Evolutionary conservation across 1,140 invertebrate genomes (phyloP).

Genomic region (Drosophila pseudoananassae): DNA sequence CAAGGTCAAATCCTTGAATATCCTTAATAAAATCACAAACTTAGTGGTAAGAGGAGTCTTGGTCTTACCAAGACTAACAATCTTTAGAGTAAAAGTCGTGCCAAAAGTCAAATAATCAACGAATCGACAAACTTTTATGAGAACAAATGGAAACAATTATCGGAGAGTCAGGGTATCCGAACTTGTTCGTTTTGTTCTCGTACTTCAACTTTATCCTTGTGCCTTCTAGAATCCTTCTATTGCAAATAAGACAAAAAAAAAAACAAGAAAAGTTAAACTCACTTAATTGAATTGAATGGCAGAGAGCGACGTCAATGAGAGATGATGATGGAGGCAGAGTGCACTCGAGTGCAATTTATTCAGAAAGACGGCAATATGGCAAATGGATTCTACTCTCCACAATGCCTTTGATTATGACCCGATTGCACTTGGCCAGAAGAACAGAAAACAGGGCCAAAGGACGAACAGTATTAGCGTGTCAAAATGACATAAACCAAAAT

Average conservation of each 20-base stretch:
- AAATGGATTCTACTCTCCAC: conserved; percentile 50
- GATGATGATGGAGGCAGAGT: conserved; percentile 37
- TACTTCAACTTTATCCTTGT: conserved; percentile 46
- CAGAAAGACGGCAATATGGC: conserved; percentile 45
- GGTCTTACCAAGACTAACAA: not conserved
- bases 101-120: conserved; percentile 58
- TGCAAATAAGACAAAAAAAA: not conserved
- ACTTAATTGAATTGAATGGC: conserved; percentile 78
- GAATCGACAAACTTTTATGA: conserved; percentile 57
- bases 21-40: conserved; percentile 34
- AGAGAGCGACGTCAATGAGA: conserved; percentile 37
- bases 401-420: conserved; percentile 57
- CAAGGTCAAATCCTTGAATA: not conserved
- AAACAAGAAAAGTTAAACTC: conserved; percentile 40
- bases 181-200: conserved; percentile 31
- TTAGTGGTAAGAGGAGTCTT: conserved; percentile 2
- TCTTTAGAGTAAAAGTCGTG: conserved; percentile 3
- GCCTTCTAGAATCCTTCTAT: conserved; percentile 2
- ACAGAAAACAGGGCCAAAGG: conserved; percentile 2
- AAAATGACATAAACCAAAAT: conserved; percentile 75
- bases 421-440: conserved; percentile 13
- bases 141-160: conserved; percentile 70
- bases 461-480: conserved; percentile 65
- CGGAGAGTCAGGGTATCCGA: conserved; percentile 28
- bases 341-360: conserved; percentile 58